These are phyloP conservation scores for Ibycter americanus DNA, from an alignment of 2,797 vertebrate genomes.

Conservation along the genomic window DNA sequence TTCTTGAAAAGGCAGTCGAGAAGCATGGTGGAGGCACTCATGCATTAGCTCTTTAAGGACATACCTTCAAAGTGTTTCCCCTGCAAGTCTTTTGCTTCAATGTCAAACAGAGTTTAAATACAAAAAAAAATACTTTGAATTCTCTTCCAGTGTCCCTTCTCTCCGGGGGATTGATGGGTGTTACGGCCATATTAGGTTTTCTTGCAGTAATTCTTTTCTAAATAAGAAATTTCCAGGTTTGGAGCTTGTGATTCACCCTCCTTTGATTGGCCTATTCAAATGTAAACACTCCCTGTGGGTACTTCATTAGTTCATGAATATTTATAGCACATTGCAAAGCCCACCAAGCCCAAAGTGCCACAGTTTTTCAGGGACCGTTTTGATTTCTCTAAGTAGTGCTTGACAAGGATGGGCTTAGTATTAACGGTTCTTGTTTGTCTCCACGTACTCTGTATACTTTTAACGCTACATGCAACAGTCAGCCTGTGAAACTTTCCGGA, in stretches of 20 bases:
- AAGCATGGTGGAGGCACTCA: neutral
- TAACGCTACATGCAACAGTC: neutral
- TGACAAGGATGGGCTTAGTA: neutral
- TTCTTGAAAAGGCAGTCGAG: conserved; percentile 11
- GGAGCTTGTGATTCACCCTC: conserved; percentile 25
- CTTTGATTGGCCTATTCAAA: conserved; percentile 70
- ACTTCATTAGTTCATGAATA: conserved; percentile 57
- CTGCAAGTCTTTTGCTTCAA: conserved; percentile 24
- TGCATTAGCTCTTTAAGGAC: conserved; percentile 20
- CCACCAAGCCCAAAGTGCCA: conserved; percentile 16
- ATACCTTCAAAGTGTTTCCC: conserved; percentile 1
- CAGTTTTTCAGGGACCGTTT: conserved; percentile 32
- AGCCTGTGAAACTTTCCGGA: neutral
- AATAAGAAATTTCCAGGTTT: conserved; percentile 66
- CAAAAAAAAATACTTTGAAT: neutral
- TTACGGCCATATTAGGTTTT: conserved; percentile 40
- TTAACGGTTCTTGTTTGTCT: neutral
- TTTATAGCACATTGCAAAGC: conserved; percentile 44
- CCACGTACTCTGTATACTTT: neutral
- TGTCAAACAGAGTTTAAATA: conserved; percentile 51
- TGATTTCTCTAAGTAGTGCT: conserved; percentile 11
- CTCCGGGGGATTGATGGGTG: conserved; percentile 8
- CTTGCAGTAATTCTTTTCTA: conserved; percentile 32
- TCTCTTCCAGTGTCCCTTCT: conserved; percentile 22
- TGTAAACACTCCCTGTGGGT: conserved; percentile 64